Evolutionary conservation across 2,113 vertebrate genomes (phyloP), one percentile per base, ranked within the genome.

Genomic region (Smithornis capensis): DNA sequence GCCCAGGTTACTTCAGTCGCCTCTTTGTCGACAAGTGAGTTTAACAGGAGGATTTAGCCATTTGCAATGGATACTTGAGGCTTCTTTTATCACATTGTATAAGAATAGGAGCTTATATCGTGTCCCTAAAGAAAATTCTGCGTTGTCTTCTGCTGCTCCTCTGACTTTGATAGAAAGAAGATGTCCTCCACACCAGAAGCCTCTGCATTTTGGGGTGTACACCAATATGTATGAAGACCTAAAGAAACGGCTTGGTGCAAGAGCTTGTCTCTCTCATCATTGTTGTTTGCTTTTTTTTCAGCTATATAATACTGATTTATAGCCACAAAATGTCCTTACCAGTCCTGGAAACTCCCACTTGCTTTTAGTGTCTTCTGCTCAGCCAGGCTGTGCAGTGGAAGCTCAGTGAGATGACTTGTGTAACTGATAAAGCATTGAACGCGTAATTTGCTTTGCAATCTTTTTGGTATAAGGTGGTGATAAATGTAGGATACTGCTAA

Each of bases 381-480:
- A 37, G 87, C 70, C 28, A 5, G 1, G 49, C 89, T 67, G 77
- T 57, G 52, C 27, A 14, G 3, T 6, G 37, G 68, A 68, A 25
- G 75, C 77, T 70, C 57, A 14, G n/a, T 0, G 1, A 47, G 33
- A 12, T 59, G 69, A 16, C 45, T 92, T 91, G 75, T 94, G 90
- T 94, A 90, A 94, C 79, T 55, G 73, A 88, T 94, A 87, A 69
- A 86, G 79, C 55, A 38, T 75, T 4, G 6, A 93, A 78, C 6
- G 9, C 15, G 0, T 86, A 87, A 82, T 87, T 97, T 88, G 79
- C 81, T 93, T 87, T 78, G 86, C 94, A 95, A 83, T 74, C 85
- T 95, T 90, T 91, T 95, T 89, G 90, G 93, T 83, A 60, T 88
- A 93, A 94, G 95, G 76, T 85, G 90, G 69, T 93, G 94, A 87